Base-by-base conservation (phyloP, 2,888 invertebrate genomes). In the Hemithea aestivaria region DNA sequence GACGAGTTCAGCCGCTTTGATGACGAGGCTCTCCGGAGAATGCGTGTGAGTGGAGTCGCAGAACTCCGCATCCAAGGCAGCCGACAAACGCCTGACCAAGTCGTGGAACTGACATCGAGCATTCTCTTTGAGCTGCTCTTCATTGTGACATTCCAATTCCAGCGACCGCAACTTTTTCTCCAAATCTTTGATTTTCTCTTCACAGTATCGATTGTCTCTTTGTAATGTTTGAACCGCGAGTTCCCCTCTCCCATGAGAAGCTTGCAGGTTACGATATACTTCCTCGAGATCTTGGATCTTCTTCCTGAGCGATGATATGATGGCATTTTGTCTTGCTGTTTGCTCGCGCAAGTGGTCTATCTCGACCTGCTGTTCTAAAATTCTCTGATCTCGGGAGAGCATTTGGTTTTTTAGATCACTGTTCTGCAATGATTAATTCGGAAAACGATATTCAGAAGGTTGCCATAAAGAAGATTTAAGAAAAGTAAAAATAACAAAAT, bases 241-340 rank as follows among this genome's bases (percentile, higher is more conserved):
- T 60, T 96, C 95, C 47, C 87, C 89, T 48, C 93, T 82, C 1
- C 91, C 90, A 43, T 90, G 90, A 0, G 76, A 61, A 6, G 83
- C 64, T 53, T 92, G 92, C 8, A 94, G 82, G 56, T 89, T 90
- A 27, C 94, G 89, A 64, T 95, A 94, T 33, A 92, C 87, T 58
- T 94, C 94, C 66, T 96, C 96, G 24, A 94, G 80, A 45, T 94
- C 93, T 77, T 93, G 89, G 25, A 95, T 90, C 40, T 95, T 91
- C 68, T 93, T 93, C 66, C 93, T 93, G 31, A 95, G 88, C 0
- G 95, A 95, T 2, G 90, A 90, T 52, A 96, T 93, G 27, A 95
- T 88, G 0, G 95, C 92, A 58, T 92, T 93, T 72, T 96, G 95
- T 22, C 96, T 87, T 1, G 95, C 95, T 28, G 94, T 90, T 73